Conservation (phyloP, 2,888 invertebrate genomes). For the Eupithecia insigniata region DNA sequence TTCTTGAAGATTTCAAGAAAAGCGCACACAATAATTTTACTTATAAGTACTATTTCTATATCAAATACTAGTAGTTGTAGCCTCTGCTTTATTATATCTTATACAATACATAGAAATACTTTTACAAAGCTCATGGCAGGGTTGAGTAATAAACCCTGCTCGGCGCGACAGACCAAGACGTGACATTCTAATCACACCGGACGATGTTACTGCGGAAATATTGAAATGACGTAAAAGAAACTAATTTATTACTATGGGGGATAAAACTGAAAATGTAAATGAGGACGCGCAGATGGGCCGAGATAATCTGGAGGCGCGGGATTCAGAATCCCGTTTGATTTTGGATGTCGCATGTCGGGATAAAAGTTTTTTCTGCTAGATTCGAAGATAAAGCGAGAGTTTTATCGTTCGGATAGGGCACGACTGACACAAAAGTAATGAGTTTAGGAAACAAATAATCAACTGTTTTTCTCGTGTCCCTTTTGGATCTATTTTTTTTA, state of each 20-base stretch:
- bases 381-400: slow-evolving; percentile 1
- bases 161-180: slow-evolving; percentile 27
- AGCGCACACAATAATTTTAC: too few species aligned
- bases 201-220: slow-evolving; percentile 47
- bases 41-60: not conserved
- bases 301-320: slow-evolving; percentile 40
- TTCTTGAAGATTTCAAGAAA: too few species aligned
- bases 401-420: slow-evolving; percentile 1
- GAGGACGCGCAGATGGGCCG: slow-evolving; percentile 45
- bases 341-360: slow-evolving; percentile 18
- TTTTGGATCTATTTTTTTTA: not conserved
- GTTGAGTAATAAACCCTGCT: slow-evolving; percentile 30
- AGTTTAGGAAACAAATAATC: slow-evolving; percentile 9
- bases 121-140: not conserved
- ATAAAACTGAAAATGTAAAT: slow-evolving; percentile 47
- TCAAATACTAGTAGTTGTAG: not conserved
- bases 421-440: slow-evolving; percentile 4
- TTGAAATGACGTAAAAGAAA: slow-evolving; percentile 48
- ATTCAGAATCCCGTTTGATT: slow-evolving; percentile 33
- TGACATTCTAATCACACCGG: slow-evolving; percentile 36
- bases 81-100: not conserved
- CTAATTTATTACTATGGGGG: slow-evolving; percentile 50
- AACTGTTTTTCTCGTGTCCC: not conserved
- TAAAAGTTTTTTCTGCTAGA: slow-evolving; percentile 7
- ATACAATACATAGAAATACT: not conserved